Conservation (phyloP, 1,140 invertebrate species). For the Dinothrombium tinctorium region DNA sequence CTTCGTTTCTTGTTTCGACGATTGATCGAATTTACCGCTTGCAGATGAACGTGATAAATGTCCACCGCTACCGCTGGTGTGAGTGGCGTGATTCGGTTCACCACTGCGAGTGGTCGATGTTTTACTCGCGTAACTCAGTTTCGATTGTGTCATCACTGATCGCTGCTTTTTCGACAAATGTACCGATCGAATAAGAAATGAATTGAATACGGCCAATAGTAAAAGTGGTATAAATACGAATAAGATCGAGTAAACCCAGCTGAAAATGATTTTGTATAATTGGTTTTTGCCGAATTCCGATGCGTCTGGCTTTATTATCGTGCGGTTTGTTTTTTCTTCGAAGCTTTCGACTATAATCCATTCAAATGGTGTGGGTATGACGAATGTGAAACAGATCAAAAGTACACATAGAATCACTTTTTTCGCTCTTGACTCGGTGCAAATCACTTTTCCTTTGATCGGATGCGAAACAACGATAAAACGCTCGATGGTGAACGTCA, state of each 20-base stretch:
- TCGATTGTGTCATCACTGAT: slow-evolving; percentile 26
- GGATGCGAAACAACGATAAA: slow-evolving; percentile 45
- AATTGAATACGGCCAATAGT: slow-evolving; percentile 42
- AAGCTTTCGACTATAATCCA: slow-evolving; percentile 20
- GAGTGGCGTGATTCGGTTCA: neutral
- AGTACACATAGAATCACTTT: slow-evolving; percentile 33
- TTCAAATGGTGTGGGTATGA: slow-evolving; percentile 37
- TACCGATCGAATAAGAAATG: slow-evolving; percentile 38
- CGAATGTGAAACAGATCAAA: slow-evolving; percentile 36
- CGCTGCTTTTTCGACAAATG: slow-evolving; percentile 29
- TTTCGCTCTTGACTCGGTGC: slow-evolving; percentile 31
- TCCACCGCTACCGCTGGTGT: neutral
- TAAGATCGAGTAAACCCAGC: slow-evolving; percentile 35
- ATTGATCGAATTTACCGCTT: slow-evolving; percentile 18
- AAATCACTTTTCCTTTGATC: slow-evolving; percentile 40
- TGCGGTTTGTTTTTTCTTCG: slow-evolving; percentile 15
- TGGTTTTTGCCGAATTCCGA: slow-evolving; percentile 25
- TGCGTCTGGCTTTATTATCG: slow-evolving; percentile 1
- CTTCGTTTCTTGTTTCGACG: slow-evolving; percentile 34
- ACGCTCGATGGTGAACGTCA: slow-evolving; percentile 48
- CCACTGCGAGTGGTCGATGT: neutral
- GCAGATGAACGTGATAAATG: slow-evolving; percentile 12
- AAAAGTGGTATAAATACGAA: slow-evolving; percentile 40
- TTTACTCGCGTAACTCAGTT: neutral
- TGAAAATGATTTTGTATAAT: slow-evolving; percentile 35